Evolutionary conservation across 1,140 invertebrate species (phyloP), one percentile per base, ranked within the genome.

Genomic region (Mesaphorura yosii): DNA sequence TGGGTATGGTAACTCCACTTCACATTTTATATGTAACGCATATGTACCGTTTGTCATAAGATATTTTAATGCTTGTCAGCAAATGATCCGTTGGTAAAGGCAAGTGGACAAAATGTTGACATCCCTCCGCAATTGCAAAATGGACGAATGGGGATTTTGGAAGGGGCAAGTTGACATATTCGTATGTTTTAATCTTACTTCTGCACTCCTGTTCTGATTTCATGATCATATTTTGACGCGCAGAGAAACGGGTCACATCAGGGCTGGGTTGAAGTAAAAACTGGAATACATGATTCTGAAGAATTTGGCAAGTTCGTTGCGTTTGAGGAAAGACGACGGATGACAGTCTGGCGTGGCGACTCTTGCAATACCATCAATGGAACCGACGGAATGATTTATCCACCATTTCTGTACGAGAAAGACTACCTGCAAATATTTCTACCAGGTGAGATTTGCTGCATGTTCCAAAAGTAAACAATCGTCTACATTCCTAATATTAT

Each of bases 311-410:
- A 38, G 25, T n/a, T 25, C 22, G 6, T 12, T 39, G 17, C 14
- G n/a, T 50, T 10, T 14, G 23, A 39, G 3, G 48, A 20, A 5
- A 39, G 40, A 39, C 5, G 2, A 39, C 3, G n/a, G n/a, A 22
- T 50, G 34, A 20, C 20, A 12, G n/a, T 22, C 4, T 50, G 48
- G 48, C 38, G 28, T 17, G 48, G 22, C 26, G 14, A 38, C 5
- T 22, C 14, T 26, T 50, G 48, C 34, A 50, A 50, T 26, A 27
- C 48, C 4, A 50, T 50, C 34, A 37, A 25, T n/a, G 48, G 48
- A 12, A 42, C 50, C 3, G 50, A 51, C 23, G 50, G 50, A 41
- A 42, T 29, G 19, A 5, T 51, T 44, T 51, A 12, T 23, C 22
- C 27, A 22, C 50, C 50, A 5, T 51, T 51, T 20, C 6, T 51